These are phyloP conservation scores for Gadus macrocephalus DNA, from an alignment of 2,113 vertebrate genomes.

Conservation along the genomic window DNA sequence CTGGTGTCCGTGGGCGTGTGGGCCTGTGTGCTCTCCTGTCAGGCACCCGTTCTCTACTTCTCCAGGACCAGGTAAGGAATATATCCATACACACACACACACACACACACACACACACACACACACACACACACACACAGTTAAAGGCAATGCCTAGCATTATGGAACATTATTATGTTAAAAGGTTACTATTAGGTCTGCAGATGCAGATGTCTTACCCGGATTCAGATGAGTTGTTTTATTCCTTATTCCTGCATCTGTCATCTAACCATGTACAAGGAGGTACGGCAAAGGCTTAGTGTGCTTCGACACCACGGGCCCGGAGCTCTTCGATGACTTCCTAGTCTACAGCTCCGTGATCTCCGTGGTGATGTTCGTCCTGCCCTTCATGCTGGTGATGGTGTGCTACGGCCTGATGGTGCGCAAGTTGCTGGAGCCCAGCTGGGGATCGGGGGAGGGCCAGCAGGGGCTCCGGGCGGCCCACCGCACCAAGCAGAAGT, in stretches of 20 bases:
- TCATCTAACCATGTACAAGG: too few relatives aligned
- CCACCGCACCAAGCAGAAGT: conserved; percentile 83
- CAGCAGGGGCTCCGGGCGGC: conserved; percentile 61
- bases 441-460: conserved; percentile 63
- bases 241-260: too few relatives aligned
- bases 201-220: too few relatives aligned
- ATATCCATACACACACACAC: too few relatives aligned
- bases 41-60: conserved; percentile 86
- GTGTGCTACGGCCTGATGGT: conserved; percentile 88
- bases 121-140: not conserved
- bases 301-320: conserved; percentile 90
- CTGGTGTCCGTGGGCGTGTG: conserved; percentile 75
- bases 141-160: too few relatives aligned
- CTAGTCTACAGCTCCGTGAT: conserved; percentile 85
- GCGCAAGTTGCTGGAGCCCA: conserved; percentile 75
- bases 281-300: conserved; percentile 24
- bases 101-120: not conserved
- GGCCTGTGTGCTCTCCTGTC: conserved; percentile 78
- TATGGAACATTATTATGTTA: too few relatives aligned
- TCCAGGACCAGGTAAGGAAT: conserved; percentile 71
- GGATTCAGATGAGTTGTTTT: too few relatives aligned
- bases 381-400: conserved; percentile 85
- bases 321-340: conserved; percentile 82
- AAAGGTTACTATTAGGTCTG: too few relatives aligned
- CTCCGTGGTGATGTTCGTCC: conserved; percentile 82